Evolutionary conservation across 2,797 vertebrate genomes (phyloP).

Genomic region (Micrastur ruficollis): DNA sequence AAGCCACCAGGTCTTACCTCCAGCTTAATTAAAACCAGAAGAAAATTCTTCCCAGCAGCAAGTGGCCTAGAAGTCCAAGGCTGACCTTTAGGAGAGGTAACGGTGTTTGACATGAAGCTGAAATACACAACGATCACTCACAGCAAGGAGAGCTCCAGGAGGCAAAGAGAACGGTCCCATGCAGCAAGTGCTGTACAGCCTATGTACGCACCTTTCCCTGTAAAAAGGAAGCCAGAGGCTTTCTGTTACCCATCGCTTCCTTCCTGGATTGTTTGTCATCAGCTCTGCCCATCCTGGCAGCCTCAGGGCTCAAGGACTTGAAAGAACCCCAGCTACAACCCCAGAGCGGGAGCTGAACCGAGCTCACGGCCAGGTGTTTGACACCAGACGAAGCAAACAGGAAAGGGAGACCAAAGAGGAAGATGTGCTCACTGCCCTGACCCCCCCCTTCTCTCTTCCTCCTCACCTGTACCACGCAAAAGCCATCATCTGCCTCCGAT

Average conservation of each 20-base stretch:
- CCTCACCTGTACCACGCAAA: background rate
- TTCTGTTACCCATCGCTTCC: background rate
- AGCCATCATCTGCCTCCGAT: background rate
- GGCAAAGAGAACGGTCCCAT: background rate
- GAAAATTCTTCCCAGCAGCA: background rate
- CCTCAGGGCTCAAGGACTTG: background rate
- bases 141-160: background rate
- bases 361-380: background rate
- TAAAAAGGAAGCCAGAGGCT: background rate
- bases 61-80: background rate
- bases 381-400: background rate
- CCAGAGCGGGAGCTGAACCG: background rate
- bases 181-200: accelerated
- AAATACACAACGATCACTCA: no score
- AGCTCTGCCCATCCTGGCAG: background rate
- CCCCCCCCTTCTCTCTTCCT: background rate
- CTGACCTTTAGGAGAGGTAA: background rate
- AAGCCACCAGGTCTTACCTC: background rate
- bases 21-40: background rate
- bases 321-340: background rate
- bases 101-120: background rate
- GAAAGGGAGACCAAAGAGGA: background rate
- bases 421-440: background rate
- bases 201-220: accelerated
- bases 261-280: background rate